Percentiles rank a stretch among this genome's conserved stretches.
Conservation (phyloP, 2,888 invertebrate species). For the Agrotis segetum region DNA sequence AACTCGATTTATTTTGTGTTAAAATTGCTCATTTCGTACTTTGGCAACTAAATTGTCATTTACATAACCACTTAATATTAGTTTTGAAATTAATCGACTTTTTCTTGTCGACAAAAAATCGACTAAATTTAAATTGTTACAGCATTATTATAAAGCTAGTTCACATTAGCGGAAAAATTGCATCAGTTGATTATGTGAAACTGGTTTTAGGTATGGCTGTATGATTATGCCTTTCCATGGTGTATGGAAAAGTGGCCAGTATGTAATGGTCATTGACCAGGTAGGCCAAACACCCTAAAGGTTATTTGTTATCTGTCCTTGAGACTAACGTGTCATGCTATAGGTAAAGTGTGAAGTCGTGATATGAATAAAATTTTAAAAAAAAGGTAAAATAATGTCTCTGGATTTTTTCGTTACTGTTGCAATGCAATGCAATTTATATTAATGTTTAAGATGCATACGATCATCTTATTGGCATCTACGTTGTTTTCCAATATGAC, state of each 20-base stretch:
- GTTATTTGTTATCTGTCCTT: slow-evolving; percentile 64
- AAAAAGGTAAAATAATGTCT: slow-evolving; percentile 36
- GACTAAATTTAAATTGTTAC: not conserved
- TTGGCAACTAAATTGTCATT: slow-evolving; percentile 15
- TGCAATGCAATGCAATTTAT: too few species aligned
- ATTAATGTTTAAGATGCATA: too few species aligned
- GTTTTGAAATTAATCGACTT: slow-evolving; percentile 29
- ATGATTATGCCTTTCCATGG: slow-evolving; percentile 49
- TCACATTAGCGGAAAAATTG: not conserved
- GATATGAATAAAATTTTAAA: slow-evolving; percentile 63
- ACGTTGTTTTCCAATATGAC: too few species aligned
- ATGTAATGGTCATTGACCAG: slow-evolving; percentile 32
- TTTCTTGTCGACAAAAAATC: slow-evolving; percentile 4
- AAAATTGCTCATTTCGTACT: slow-evolving; percentile 7
- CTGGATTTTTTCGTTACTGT: slow-evolving; percentile 11
- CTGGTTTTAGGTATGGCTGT: slow-evolving; percentile 14
- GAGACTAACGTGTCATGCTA: slow-evolving; percentile 44
- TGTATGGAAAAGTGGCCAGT: slow-evolving; percentile 61
- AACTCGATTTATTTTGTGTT: slow-evolving; percentile 27
- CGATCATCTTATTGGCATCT: too few species aligned
- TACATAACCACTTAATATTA: not conserved
- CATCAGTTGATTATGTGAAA: slow-evolving; percentile 14
- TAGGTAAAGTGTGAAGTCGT: slow-evolving; percentile 64
- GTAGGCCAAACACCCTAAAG: slow-evolving; percentile 72
- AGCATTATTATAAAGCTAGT: slow-evolving; percentile 28